Evolutionary conservation across 2,888 invertebrate genomes (phyloP), one percentile per base, ranked within the genome.

Genomic region (Calliphora vomitoria): DNA sequence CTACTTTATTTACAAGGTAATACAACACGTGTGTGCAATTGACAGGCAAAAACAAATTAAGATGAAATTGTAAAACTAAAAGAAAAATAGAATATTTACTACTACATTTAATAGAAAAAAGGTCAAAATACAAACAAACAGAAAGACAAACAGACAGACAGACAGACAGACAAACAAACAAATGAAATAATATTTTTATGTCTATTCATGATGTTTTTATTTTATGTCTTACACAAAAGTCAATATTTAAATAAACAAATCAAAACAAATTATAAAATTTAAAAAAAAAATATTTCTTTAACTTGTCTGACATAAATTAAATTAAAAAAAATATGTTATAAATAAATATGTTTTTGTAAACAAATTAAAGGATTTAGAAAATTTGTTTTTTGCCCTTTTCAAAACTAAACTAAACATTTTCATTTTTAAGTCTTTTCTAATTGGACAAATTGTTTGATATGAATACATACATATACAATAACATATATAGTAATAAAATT

Each of bases 171-270:
- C 20, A 4, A n/a, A 50, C n/a, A 6, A 13, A 50, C 50, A 58
- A 58, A 41, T 18, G 15, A 50, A 50, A 53, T 50, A 41, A 38
- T 64, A 38, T 41, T 41, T 35, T 18, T 35, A 20, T 68, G 66
- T 69, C 31, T 69, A 18, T 31, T n/a, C 18, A 31, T 69, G 31
- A 69, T 25, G 44, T 47, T 69, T 47, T 50, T 47, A 20, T 47
- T 68, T 68, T 8, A 68, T 53, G 69, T 53, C 53, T 47, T 71
- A 35, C 31, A 53, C 53, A 71, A 15, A 68, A 71, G 53, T 71
- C 69, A 71, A 71, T 71, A 71, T 53, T 71, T 69, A 50, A 31
- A 50, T 47, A 69, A 69, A 69, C 47, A 50, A 25, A 69, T 31
- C 50, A 50, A 69, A 69, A 69, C 31, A 69, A 50, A 69, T 47